These are phyloP conservation scores for Psittacula echo DNA, from an alignment of 2,797 vertebrate species.

Conservation along the genomic window DNA sequence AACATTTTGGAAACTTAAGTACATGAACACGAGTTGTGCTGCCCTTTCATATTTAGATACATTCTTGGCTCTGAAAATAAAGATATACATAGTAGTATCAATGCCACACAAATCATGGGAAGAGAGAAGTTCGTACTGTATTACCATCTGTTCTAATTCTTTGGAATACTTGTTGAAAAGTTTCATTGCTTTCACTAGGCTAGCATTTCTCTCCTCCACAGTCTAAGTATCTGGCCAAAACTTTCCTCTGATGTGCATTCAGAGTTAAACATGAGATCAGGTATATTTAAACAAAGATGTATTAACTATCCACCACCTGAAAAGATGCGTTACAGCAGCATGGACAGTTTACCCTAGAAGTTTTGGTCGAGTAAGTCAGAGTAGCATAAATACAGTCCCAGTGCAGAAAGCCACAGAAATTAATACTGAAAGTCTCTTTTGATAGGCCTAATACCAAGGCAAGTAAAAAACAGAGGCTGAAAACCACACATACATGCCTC, in stretches of 20 bases:
- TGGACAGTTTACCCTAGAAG: not conserved
- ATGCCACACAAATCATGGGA: not conserved
- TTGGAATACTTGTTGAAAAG: not conserved
- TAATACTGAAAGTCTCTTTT: not conserved
- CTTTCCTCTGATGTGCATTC: not conserved
- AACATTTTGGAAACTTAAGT: not conserved
- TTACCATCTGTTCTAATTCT: not conserved
- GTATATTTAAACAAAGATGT: not conserved
- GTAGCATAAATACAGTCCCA: not conserved
- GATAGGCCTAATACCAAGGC: not conserved
- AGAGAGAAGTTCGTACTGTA: not conserved
- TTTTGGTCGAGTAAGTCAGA: not conserved
- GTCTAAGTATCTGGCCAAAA: not conserved
- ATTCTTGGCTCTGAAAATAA: not conserved
- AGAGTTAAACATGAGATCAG: not conserved
- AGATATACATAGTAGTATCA: not conserved
- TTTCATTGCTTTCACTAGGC: not conserved
- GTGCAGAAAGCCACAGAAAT: not conserved
- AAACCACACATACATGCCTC: not conserved
- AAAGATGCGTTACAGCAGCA: not conserved
- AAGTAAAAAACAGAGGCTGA: not conserved
- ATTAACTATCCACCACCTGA: not conserved
- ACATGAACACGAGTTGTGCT: not conserved
- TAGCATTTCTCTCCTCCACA: not conserved
- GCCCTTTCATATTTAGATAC: not conserved